Base-by-base conservation (phyloP, 2,888 invertebrate species). In the Trachelus tabidus region DNA sequence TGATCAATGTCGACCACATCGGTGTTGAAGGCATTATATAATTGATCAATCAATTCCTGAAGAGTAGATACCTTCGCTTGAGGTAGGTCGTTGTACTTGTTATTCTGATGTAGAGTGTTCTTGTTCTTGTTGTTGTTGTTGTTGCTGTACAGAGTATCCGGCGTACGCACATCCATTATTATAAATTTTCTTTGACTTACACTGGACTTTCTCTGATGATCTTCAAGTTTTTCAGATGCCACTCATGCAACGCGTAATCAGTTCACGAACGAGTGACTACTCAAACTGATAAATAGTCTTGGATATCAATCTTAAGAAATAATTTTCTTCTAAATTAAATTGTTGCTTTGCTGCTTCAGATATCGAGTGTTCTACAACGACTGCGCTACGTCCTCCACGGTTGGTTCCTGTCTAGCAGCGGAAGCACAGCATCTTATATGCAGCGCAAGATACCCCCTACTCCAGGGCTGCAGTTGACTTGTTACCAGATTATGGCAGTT, bases 1-100 rank as follows among this genome's bases (percentile, higher is more conserved):
- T 97, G 94, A 85, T 99, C 98, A 78, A 99, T 95, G 89, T 99
- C 97, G 34, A 99, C 97, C 81, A 94, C 93, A 87, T 98, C 96
- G 30, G 94, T 92, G 0, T 94, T 94, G 91, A 99, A 99, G 82
- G 96, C 95, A 79, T 93, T 92, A 90, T 97, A 94, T 71, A 99
- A 91, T 82, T 96, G 95, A 3, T 92, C 90, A 3, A 97, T 93
- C 75, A 97, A 90, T 81, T 94, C 94, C 35, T 94, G 92, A 23
- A 97, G 90, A 3, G 90, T 93, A 31, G 85, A 79, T 68, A 80
- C 76, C 79, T 88, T 87, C 4, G 74, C 79, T 37, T 78, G 79
- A 1, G 76, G 75, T 40, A 74, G n/a, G 69, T 71, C 71, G 31
- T 71, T 15, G 71, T 33, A 33, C 71, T 71, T 31, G 31, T 33